Conservation (phyloP, 2,888 invertebrate species). For the Agrotis exclamationis region DNA sequence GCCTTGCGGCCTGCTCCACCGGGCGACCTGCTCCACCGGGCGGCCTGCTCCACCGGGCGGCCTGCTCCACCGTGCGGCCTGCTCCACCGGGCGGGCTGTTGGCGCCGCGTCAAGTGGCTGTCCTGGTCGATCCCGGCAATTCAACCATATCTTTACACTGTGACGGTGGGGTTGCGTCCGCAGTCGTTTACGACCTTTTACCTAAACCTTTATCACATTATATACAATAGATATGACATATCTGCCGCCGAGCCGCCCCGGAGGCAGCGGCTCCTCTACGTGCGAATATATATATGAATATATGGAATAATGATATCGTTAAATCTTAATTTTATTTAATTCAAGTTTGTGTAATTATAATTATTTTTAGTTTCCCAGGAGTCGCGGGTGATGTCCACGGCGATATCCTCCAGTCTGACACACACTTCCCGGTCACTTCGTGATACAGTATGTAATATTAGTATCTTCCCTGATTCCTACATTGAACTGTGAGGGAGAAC, state of each 20-base stretch:
- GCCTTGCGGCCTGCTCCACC: neutral
- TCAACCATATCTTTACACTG: constrained; percentile 4
- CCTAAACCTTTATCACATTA: constrained; percentile 50
- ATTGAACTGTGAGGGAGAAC: constrained; percentile 18
- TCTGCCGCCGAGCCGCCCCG: neutral
- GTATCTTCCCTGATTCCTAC: constrained; percentile 27
- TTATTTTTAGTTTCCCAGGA: constrained; percentile 12
- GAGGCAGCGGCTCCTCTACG: neutral
- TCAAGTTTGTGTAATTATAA: constrained; percentile 21
- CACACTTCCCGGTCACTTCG: constrained; percentile 28
- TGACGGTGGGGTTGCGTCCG: constrained; percentile 49
- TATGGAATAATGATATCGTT: constrained; percentile 41
- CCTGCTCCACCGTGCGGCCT: neutral
- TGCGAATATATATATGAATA: constrained; percentile 38
- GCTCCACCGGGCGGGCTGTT: neutral
- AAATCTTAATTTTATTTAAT: constrained; percentile 31
- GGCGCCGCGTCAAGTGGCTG: no score
- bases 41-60: neutral
- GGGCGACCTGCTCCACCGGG: neutral
- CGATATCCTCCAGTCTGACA: constrained; percentile 11
- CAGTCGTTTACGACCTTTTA: constrained; percentile 47
- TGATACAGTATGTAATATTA: constrained; percentile 7
- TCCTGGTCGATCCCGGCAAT: neutral
- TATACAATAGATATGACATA: constrained; percentile 58
- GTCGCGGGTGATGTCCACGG: constrained; percentile 4